These are phyloP conservation scores for Acropora tenuis DNA, from an alignment of 64 coral and sea anemone genomes.

Conservation along the genomic window DNA sequence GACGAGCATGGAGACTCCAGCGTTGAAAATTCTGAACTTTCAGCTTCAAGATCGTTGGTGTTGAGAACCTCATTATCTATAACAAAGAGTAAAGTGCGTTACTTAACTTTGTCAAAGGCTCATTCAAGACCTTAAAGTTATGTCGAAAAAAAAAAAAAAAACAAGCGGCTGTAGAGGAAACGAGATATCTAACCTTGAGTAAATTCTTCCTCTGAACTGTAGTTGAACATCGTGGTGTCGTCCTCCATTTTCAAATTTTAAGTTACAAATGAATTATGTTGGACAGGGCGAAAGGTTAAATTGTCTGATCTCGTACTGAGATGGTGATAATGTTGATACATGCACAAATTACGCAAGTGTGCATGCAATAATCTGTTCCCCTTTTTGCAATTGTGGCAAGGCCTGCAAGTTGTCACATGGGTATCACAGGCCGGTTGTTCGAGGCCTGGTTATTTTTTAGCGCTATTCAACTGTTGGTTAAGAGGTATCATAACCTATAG, in stretches of 20 bases:
- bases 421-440: neutral
- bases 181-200: too few species aligned
- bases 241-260: too few species aligned
- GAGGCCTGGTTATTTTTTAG: neutral
- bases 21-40: neutral
- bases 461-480: neutral
- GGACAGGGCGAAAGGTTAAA: too few species aligned
- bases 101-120: too few species aligned
- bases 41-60: neutral
- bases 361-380: conserved; percentile 7
- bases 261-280: too few species aligned
- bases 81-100: too few species aligned
- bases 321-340: neutral
- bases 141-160: too few species aligned
- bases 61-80: neutral
- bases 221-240: too few species aligned
- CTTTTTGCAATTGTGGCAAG: neutral
- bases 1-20: neutral
- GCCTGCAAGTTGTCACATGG: neutral
- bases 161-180: too few species aligned
- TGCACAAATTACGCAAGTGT: neutral
- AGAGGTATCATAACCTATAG: neutral
- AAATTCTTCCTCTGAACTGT: too few species aligned
- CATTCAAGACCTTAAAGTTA: too few species aligned
- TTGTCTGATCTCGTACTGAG: too few species aligned